phyloP scores from a whole-genome alignment of 2,113 vertebrate genomes.

The Corythornis vintsioides region DNA sequence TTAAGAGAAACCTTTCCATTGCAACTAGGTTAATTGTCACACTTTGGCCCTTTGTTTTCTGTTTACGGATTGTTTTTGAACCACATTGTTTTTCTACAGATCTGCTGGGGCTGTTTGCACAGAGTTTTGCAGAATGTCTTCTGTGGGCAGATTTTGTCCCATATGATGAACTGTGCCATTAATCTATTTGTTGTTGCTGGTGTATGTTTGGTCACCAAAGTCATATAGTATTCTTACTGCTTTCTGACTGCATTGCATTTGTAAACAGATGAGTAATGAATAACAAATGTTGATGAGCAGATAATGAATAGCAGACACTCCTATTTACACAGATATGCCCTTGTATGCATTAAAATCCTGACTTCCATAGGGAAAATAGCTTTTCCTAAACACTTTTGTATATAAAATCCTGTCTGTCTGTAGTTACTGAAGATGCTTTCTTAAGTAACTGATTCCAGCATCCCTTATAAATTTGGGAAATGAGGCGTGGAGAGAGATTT shows the following conservation, averaged over 20 bases:
- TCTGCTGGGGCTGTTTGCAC: background rate
- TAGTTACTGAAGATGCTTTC: slow-evolving; percentile 60
- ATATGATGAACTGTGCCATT: background rate
- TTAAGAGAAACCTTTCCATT: background rate
- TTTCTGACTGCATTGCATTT: slow-evolving; percentile 44
- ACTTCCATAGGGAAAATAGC: slow-evolving; percentile 50
- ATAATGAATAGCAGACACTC: slow-evolving; percentile 54
- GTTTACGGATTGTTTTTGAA: slow-evolving; percentile 4
- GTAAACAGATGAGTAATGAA: slow-evolving; percentile 62
- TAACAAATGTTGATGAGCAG: slow-evolving; percentile 65
- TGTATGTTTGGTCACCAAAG: slow-evolving; percentile 30
- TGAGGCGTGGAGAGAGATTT: slow-evolving; percentile 21
- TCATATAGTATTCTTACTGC: slow-evolving; percentile 48
- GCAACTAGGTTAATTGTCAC: background rate
- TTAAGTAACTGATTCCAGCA: slow-evolving; percentile 57
- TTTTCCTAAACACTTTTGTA: slow-evolving; percentile 48
- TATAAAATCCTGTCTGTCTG: slow-evolving; percentile 43
- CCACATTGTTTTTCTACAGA: background rate
- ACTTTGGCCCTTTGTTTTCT: background rate
- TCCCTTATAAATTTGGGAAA: slow-evolving; percentile 49
- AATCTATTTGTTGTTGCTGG: slow-evolving; percentile 51
- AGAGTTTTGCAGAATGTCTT: background rate
- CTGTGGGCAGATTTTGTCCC: background rate
- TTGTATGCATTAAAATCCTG: slow-evolving; percentile 38
- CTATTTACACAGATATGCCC: slow-evolving; percentile 60